These are phyloP conservation scores for Cancer borealis DNA, from an alignment of 2,888 invertebrate genomes.

Conservation along the genomic window DNA sequence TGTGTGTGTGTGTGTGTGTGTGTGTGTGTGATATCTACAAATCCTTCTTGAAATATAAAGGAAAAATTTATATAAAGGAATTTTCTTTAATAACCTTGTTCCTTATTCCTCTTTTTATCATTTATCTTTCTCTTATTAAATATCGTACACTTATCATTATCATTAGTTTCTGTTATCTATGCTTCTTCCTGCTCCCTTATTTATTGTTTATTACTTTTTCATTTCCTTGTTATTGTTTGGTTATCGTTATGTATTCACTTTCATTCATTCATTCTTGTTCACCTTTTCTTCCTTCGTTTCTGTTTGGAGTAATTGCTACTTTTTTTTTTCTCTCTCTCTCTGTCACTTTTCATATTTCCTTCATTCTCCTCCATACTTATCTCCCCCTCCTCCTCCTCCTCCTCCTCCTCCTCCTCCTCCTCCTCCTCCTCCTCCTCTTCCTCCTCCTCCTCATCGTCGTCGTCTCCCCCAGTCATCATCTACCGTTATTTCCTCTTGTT, in stretches of 20 bases:
- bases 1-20: no score
- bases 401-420: constrained; percentile 10
- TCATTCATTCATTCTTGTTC: not conserved
- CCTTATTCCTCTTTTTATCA: no score
- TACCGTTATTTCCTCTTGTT: constrained; percentile 31
- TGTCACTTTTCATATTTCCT: no score
- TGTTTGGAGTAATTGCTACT: no score
- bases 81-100: no score
- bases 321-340: no score
- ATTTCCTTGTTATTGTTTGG: not conserved
- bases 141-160: not conserved
- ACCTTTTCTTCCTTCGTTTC: not conserved
- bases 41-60: no score
- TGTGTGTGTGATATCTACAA: no score
- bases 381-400: not conserved
- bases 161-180: not conserved
- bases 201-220: not conserved
- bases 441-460: constrained; percentile 13
- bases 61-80: no score
- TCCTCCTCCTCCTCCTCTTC: not conserved
- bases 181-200: not conserved
- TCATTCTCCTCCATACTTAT: no score
- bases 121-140: not conserved
- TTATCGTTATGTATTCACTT: not conserved
- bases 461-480: not conserved